phyloP scores from a whole-genome alignment of 2,888 invertebrate species.

The Meiosimyza decipiens region DNA sequence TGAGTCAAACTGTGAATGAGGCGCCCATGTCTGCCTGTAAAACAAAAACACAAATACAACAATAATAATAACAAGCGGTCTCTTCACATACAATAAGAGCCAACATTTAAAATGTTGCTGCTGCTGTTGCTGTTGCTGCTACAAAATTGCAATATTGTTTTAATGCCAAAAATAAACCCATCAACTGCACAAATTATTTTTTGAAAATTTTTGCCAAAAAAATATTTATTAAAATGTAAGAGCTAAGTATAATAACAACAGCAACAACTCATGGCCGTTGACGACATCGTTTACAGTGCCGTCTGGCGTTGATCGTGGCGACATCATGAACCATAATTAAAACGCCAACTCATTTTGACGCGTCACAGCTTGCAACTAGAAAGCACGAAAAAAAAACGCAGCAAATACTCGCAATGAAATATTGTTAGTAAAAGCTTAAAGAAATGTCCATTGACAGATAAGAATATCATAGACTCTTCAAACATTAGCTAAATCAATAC shows the following conservation, averaged over 20 bases:
- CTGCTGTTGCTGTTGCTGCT: too few species aligned
- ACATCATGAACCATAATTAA: slow-evolving; percentile 45
- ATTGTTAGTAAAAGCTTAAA: too few species aligned
- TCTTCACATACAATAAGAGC: too few species aligned
- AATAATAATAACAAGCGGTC: slow-evolving; percentile 26
- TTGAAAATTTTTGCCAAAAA: too few species aligned
- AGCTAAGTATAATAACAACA: not conserved
- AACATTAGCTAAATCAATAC: too few species aligned
- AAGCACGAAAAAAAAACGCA: not conserved
- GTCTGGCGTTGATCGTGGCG: slow-evolving; percentile 27
- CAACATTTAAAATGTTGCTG: too few species aligned
- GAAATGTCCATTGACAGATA: too few species aligned
- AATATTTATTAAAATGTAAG: too few species aligned
- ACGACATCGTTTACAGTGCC: slow-evolving; percentile 13
- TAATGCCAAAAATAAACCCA: not conserved
- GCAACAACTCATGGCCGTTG: not conserved
- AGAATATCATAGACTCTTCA: too few species aligned
- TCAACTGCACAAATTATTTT: not conserved
- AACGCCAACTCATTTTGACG: slow-evolving; percentile 40
- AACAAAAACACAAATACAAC: slow-evolving; percentile 17
- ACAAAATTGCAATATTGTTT: too few species aligned
- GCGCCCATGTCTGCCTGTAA: slow-evolving; percentile 17
- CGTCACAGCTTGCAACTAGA: slow-evolving; percentile 16
- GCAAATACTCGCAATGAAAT: not conserved
- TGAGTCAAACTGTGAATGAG: slow-evolving; percentile 1